Base-by-base conservation (phyloP, 2,888 invertebrate genomes). In the Lottia gigantea region DNA sequence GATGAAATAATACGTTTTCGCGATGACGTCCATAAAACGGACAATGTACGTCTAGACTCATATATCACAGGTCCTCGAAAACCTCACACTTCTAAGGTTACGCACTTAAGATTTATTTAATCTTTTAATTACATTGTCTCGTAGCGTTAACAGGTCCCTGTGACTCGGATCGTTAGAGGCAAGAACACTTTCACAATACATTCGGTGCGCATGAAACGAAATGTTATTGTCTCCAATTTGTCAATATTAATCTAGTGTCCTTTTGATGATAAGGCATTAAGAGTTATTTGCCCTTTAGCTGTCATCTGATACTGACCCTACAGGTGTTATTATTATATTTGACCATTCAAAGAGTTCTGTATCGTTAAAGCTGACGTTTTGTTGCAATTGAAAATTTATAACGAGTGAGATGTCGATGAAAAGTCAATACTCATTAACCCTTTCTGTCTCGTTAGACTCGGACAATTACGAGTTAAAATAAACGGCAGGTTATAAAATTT, bases 241-340 rank as follows among this genome's bases (percentile, higher is more conserved):
- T 55, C 55, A 55, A 55, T 55, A 55, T 55, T 55, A 8, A 55
- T 8, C 19, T 55, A 19, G 55, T 23, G 55, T 14, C 19, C 55
- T 55, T 55, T 55, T 40, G 40, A 6, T 40, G 11, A 11, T 11
- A 8, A 40, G 40, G 40, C 7, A 23, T 55, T 55, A 15, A 55
- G 55, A 55, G 55, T 55, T 55, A 55, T 55, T 55, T 23, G 55
- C 55, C 55, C 55, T 23, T 55, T 55, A 55, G 55, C 23, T 55
- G 40, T 11, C 40, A 8, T 40, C 40, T 1, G 40, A 40, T 40
- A 40, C 40, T 4, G 40, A 1, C 11, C 40, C 7, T 8, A 11
- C 6, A 6, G 40, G 40, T 40, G 40, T 40, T 40, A 31, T 8
- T 40, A 11, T 40, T 40, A 40, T 8, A 40, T 40, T 40, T 40